Base-by-base conservation (phyloP, 2,113 vertebrate species). In the Megaceryle maxima region DNA sequence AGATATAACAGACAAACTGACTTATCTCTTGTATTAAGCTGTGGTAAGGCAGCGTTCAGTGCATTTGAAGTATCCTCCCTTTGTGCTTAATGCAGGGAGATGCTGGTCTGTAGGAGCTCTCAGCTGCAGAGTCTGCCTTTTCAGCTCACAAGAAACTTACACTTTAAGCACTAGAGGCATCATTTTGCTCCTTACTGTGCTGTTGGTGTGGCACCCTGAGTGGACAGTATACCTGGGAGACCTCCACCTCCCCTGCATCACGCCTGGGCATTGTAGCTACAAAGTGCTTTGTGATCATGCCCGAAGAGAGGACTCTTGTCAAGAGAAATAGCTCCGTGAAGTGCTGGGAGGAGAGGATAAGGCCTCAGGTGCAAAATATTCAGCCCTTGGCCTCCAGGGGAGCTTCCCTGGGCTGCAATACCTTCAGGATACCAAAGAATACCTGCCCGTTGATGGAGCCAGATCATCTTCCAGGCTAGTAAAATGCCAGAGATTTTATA, bases 21-120 rank as follows among this genome's bases (percentile, higher is more conserved):
- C 9, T 62, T 25, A 8, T 17, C 19, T 66, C n/a, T 62, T 19
- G 0, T 0, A 1, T 53, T 43, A 46, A 73, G 41, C 31, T 68
- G 24, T 8, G 9, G 62, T 21, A 50, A 83, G 41, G 7, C 50
- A 62, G 41, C 3, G 4, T 68, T 44, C 19, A 11, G 33, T 21
- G 60, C 57, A 16, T 48, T 75, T 60, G 39, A 57, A 53, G 21
- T 9, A n/a, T 77, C 57, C 22, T 92, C 33, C 39, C 44, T 66
- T 46, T 18, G 31, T 62, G 8, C 62, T 44, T 43, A 10, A 6
- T 16, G 29, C 44, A 87, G 35, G 20, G 43, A 35, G 20, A 64
- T 9, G 11, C 20, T 18, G 60, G 12, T 68, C 74, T 62, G 9
- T 21, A 66, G 66, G 60, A 79, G 22, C 31, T 78, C 76, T 44